phyloP scores from a whole-genome alignment of 2,797 vertebrate species.

The Nothura maculosa region DNA sequence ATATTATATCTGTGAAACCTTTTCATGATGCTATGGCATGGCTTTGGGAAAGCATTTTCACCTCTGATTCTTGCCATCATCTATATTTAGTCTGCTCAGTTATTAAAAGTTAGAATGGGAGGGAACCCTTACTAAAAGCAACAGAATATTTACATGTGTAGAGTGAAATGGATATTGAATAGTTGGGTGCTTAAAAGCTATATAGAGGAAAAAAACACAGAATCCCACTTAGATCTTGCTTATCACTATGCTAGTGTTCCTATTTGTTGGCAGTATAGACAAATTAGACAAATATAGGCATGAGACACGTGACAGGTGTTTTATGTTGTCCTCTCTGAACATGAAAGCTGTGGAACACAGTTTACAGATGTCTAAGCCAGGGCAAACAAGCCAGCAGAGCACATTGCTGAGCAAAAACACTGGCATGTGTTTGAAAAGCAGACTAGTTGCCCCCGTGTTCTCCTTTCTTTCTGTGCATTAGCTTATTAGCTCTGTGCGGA shows the following conservation, averaged over 20 bases:
- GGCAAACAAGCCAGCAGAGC: background rate
- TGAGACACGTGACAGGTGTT: background rate
- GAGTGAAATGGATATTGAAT: background rate
- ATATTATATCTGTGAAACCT: background rate
- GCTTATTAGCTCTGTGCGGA: background rate
- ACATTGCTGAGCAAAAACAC: background rate
- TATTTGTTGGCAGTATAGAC: background rate
- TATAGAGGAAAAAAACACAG: background rate
- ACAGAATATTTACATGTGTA: background rate
- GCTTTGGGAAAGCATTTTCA: background rate
- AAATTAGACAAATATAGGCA: background rate
- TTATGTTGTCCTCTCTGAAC: background rate
- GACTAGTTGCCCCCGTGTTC: background rate
- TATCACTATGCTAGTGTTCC: background rate
- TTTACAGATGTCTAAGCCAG: background rate
- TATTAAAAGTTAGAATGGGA: background rate
- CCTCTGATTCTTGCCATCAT: background rate
- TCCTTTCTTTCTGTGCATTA: background rate
- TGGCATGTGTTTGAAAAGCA: background rate
- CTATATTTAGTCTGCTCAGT: background rate
- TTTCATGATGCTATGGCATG: background rate
- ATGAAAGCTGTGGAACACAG: fast-evolving
- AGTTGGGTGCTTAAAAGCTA: background rate
- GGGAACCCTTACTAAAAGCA: background rate
- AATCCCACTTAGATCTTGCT: background rate